phyloP scores from a whole-genome alignment of 1,140 invertebrate genomes.

The Limonius californicus region DNA sequence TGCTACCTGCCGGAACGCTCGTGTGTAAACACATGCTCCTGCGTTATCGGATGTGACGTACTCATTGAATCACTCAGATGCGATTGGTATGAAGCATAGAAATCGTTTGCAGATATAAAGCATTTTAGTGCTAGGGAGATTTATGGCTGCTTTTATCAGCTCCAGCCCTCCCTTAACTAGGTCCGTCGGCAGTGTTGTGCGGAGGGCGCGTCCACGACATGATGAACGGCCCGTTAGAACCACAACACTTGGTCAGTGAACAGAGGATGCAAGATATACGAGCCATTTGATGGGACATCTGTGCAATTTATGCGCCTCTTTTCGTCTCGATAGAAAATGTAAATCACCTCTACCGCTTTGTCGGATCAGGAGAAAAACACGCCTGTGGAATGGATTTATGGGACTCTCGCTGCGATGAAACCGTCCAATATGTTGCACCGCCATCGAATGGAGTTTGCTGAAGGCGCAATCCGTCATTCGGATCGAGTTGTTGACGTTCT shows the following conservation, averaged over 20 bases:
- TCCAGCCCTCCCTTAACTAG: slow-evolving; percentile 39
- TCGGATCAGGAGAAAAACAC: slow-evolving; percentile 24
- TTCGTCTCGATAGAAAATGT: slow-evolving; percentile 39
- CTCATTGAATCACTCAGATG: slow-evolving; percentile 32
- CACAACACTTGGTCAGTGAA: slow-evolving; percentile 30
- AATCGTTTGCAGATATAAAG: slow-evolving; percentile 35
- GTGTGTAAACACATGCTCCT: slow-evolving; percentile 27
- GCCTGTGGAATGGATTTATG: slow-evolving; percentile 22
- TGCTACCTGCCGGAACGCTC: slow-evolving; percentile 25
- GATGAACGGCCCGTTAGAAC: slow-evolving; percentile 31
- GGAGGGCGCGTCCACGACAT: slow-evolving; percentile 27
- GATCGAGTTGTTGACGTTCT: slow-evolving; percentile 11
- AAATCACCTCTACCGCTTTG: slow-evolving; percentile 29
- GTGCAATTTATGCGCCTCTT: slow-evolving; percentile 39
- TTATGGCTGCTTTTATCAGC: slow-evolving; percentile 42
- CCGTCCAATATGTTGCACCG: slow-evolving; percentile 24
- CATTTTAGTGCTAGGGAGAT: slow-evolving; percentile 36
- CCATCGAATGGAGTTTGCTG: slow-evolving; percentile 11
- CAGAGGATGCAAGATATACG: slow-evolving; percentile 31
- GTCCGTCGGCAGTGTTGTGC: slow-evolving; percentile 30
- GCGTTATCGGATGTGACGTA: slow-evolving; percentile 30
- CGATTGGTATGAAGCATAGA: slow-evolving; percentile 33
- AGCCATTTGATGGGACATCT: slow-evolving; percentile 37
- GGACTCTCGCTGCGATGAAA: slow-evolving; percentile 21
- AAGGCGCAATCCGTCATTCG: slow-evolving; percentile 9